Evolutionary conservation across 2,888 invertebrate species (phyloP), one percentile per base, ranked within the genome.

Genomic region (Eugnorisma glareosa): DNA sequence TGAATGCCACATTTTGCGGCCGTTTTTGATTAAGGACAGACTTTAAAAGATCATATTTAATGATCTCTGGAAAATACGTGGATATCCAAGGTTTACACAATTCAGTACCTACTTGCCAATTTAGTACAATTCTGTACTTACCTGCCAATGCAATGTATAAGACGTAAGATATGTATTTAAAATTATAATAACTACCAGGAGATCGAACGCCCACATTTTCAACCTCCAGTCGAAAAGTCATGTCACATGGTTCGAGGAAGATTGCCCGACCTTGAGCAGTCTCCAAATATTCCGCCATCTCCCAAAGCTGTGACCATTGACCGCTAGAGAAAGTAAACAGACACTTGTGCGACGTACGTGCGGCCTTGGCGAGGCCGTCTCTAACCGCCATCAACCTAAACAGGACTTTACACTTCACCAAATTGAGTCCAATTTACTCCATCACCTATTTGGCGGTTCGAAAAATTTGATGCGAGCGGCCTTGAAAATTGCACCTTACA

Each of bases 301-400:
- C 85, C 87, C 86, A 90, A 90, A 90, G 85, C 88, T 90, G 89
- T 95, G 94, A 94, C 93, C 94, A 92, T 93, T 95, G 95, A 95
- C 95, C 95, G 94, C 93, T 93, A 94, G 95, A 94, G 96, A 96
- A 96, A 96, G 96, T 94, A 94, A 95, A 95, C 93, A 95, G 91
- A 90, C 88, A 79, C 81, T 81, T 86, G 90, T 88, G 91, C 90
- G 91, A 90, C 91, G 91, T 91, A 93, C 93, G 92, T 91, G 92
- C 93, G 95, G 94, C 95, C 95, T 95, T 96, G 94, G 91, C 89
- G 93, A 94, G 94, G 95, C 94, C 95, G 91, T 92, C 88, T 85
- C 70, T 66, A 73, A 70, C 77, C 72, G 73, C 69, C 70, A 69
- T 76, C 84, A 77, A 79, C 63, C 87, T 77, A 92, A 90, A 91